A percentile compares a stretch with the other conserved stretches of the same genome.
These are phyloP conservation scores for Chironomus striatipennis DNA, from an alignment of 1,140 invertebrate genomes.

Conservation along the genomic window DNA sequence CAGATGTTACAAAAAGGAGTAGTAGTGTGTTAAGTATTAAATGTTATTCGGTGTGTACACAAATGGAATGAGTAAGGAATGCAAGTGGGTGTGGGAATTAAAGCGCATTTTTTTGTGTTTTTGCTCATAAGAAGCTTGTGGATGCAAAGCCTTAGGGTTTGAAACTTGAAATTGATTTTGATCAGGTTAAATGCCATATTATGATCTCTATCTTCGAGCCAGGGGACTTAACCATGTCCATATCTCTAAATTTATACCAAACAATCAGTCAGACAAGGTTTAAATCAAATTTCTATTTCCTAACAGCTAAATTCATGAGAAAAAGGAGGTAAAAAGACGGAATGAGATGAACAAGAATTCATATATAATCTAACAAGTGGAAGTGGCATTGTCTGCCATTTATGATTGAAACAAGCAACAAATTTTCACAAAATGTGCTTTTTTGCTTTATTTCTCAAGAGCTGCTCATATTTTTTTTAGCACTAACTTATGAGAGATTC, in stretches of 20 bases:
- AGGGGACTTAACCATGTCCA: too few relatives aligned
- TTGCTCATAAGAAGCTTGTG: too few relatives aligned
- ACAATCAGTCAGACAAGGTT: too few relatives aligned
- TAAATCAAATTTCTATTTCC: too few relatives aligned
- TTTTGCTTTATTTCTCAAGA: not conserved
- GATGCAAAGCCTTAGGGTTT: too few relatives aligned
- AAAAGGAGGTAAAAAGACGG: slow-evolving; percentile 12
- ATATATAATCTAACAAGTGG: slow-evolving; percentile 14
- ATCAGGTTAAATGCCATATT: too few relatives aligned
- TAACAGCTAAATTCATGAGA: not conserved
- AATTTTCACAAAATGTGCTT: not conserved
- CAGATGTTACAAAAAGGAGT: not conserved
- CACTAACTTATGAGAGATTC: not conserved
- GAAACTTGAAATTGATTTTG: too few relatives aligned
- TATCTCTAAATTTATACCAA: too few relatives aligned
- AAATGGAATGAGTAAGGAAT: not conserved
- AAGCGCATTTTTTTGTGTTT: not conserved
- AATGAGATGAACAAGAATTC: not conserved
- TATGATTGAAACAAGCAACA: slow-evolving; percentile 9
- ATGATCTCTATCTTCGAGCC: too few relatives aligned
- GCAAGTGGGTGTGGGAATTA: not conserved
- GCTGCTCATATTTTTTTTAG: too few relatives aligned
- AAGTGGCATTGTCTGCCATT: slow-evolving; percentile 12
- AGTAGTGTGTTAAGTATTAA: slow-evolving; percentile 12
- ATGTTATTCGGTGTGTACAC: not conserved